phyloP scores from a whole-genome alignment of 2,113 vertebrate genomes.

The Lampris megalopsis region DNA sequence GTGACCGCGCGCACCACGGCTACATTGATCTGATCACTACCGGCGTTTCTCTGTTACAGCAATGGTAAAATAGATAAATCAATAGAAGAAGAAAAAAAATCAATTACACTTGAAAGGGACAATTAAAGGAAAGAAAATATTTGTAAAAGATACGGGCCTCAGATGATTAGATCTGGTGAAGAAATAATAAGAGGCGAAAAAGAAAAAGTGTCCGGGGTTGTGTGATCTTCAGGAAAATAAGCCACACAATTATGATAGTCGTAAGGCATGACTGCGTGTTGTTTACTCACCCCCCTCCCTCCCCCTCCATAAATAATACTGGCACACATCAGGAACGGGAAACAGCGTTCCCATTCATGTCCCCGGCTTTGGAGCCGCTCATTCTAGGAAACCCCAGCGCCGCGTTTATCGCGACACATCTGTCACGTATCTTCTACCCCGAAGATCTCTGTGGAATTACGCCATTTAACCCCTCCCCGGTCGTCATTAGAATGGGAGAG shows the following conservation, averaged over 20 bases:
- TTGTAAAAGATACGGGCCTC: constrained; percentile 20
- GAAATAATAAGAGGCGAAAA: background rate
- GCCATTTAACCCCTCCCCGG: constrained; percentile 76
- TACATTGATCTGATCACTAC: background rate
- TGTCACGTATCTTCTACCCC: constrained; percentile 62
- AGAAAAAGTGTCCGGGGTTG: constrained; percentile 20
- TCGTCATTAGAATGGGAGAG: constrained; percentile 64
- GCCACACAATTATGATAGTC: constrained; percentile 56
- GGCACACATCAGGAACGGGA: constrained; percentile 61
- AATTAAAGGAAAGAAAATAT: constrained; percentile 8
- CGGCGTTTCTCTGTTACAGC: background rate
- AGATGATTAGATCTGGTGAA: constrained; percentile 37
- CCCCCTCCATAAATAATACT: constrained; percentile 60
- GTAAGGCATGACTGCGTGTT: constrained; percentile 42
- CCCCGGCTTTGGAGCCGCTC: constrained; percentile 49
- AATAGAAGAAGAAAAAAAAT: constrained; percentile 46
- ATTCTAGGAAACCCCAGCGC: constrained; percentile 47
- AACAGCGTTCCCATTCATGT: constrained; percentile 64
- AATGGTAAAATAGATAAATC: constrained; percentile 34
- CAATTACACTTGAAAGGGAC: constrained; percentile 33
- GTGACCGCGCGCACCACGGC: background rate
- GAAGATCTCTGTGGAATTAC: constrained; percentile 68
- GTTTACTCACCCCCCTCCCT: constrained; percentile 55
- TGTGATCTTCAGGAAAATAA: constrained; percentile 57
- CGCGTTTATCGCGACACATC: constrained; percentile 63